Base-by-base conservation (phyloP, 2,797 vertebrate genomes). In the Falco concolor region DNA sequence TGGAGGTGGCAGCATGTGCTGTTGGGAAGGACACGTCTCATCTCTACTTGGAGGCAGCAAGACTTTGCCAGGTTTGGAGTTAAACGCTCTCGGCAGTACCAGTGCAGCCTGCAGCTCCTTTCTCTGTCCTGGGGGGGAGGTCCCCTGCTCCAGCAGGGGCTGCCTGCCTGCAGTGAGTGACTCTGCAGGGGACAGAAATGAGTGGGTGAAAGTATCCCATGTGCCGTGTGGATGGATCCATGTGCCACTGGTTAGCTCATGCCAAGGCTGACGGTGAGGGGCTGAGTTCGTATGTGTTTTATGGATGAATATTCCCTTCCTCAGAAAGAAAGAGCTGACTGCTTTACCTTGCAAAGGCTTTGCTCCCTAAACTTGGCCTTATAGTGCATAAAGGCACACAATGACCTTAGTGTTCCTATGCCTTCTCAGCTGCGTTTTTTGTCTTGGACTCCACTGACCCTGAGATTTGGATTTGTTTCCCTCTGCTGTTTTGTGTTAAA, bases 301-400 rank as follows among this genome's bases (percentile, higher is more conserved):
- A 30, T 45, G 7, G 6, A 13, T 61, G 11, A 87, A 34, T 53
- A 57, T 68, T 13, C 12, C 23, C 18, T 57, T 88, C 52, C 36
- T 78, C 36, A 54, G 50, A n/a, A 76, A n/a, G 59, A 61, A 63
- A 50, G 3, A 83, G 44, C 45, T 68, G 20, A 21, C 18, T 9
- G 75, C 13, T 91, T 83, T 88, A 88, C 53, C 13, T 61, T 64
- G 64, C 22, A 19, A 83, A 74, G 25, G n/a, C 49, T 87, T 47
- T 50, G 28, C 70, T 90, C 30, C 90, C 38, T 44, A 36, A 63
- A 36, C 42, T 38, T 5, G 6, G 16, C n/a, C 23, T 22, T 69
- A 0, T 19, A 52, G 22, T 6, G 1, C 25, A 59, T 56, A 47
- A 53, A 74, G 45, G 25, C 27, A 24, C 0, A 0, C 1, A 2